phyloP scores from a whole-genome alignment of 2,888 invertebrate genomes.

The Melangyna quadrimaculata region DNA sequence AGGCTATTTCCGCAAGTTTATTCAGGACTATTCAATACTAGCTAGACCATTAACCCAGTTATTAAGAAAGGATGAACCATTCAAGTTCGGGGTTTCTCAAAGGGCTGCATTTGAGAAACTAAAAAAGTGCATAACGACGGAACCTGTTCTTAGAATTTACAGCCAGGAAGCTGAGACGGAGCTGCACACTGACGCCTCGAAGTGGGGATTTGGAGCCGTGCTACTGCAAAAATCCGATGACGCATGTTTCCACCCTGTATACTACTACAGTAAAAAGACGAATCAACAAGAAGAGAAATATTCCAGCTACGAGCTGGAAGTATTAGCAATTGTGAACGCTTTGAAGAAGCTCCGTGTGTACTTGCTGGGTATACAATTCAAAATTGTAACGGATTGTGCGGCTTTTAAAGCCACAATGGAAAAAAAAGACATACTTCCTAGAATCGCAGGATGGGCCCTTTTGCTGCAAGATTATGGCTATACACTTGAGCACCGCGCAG shows the following conservation, averaged over 20 bases:
- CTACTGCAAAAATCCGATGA: conserved; percentile 2
- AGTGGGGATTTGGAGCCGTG: not conserved
- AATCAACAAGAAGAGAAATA: not conserved
- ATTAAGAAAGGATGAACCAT: not conserved
- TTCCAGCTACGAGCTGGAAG: not conserved
- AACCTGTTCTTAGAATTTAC: conserved; percentile 47
- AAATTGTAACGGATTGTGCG: conserved; percentile 5
- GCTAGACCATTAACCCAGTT: not conserved
- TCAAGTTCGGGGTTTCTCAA: not conserved
- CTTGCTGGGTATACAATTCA: too few relatives aligned
- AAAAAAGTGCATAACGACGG: conserved; percentile 60
- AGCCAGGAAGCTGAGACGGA: conserved; percentile 18
- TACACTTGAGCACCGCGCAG: not conserved
- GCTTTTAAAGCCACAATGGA: conserved; percentile 11
- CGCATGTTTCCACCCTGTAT: not conserved
- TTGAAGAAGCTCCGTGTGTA: too few relatives aligned
- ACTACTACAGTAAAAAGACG: not conserved
- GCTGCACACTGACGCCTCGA: conserved; percentile 32
- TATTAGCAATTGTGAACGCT: conserved; percentile 35
- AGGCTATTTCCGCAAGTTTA: not conserved
- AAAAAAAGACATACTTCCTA: too few relatives aligned
- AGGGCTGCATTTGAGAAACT: conserved; percentile 72
- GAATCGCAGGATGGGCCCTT: not conserved
- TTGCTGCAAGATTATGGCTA: not conserved
- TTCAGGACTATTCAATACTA: not conserved